Evolutionary conservation across 2,113 vertebrate genomes (phyloP).

Genomic region (Alethe diademata): DNA sequence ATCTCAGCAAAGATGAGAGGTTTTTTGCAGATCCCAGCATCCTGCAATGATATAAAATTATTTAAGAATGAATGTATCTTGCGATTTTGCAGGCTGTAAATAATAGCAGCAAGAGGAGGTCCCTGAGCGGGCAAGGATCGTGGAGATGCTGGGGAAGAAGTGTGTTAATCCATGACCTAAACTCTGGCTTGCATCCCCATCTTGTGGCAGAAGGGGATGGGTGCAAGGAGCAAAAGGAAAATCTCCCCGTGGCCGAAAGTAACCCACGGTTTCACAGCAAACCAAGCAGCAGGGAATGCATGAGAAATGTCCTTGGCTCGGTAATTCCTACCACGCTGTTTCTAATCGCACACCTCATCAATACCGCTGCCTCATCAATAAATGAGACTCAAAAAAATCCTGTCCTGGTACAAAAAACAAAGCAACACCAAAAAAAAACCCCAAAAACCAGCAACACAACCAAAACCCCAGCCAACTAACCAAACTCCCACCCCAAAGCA

Average conservation of each 20-base stretch:
- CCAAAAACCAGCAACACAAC: background rate
- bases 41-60: background rate
- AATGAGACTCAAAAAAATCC: background rate
- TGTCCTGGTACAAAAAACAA: background rate
- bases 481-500: rapidly evolving
- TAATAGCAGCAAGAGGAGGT: background rate
- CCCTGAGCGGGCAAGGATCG: background rate
- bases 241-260: rapidly evolving
- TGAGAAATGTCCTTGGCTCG: background rate
- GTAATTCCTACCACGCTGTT: background rate
- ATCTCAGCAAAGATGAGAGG: background rate
- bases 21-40: background rate
- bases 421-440: background rate
- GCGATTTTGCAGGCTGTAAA: background rate
- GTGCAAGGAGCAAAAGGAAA: background rate
- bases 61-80: background rate
- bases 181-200: background rate
- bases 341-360: background rate
- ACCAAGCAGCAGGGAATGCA: background rate
- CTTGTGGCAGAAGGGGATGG: background rate
- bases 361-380: background rate
- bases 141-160: rapidly evolving
- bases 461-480: background rate
- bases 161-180: background rate
- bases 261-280: background rate